Base-by-base conservation (phyloP, 2,888 invertebrate species). In the Tricholauxania praeusta region DNA sequence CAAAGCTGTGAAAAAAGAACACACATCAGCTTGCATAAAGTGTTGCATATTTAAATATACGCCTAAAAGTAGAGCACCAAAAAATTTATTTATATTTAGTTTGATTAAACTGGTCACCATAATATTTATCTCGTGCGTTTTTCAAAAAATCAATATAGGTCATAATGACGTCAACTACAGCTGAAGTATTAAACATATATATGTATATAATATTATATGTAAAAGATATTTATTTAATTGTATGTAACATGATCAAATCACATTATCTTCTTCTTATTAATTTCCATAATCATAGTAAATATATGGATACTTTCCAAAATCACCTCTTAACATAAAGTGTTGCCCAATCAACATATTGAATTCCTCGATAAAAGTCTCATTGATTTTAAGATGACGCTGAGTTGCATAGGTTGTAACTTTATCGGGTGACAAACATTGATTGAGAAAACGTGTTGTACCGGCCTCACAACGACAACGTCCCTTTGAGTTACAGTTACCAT, bases 321-420 rank as follows among this genome's bases (percentile, higher is more conserved):
- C 62, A 32, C 14, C 71, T 1, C 66, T 60, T 1, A 84, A 60
- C 59, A 77, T 78, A 22, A 84, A 85, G 74, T 84, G 79, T 49
- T 79, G 75, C n/a, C 84, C 84, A 70, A 84, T 77, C 57, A 84
- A 73, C 71, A 84, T 74, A 73, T 84, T 78, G 66, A 84, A 84
- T 71, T 84, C 84, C 55, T 82, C 79, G 52, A 80, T 75, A 12
- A 84, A 67, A 1, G 85, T 81, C n/a, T 78, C 76, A 75, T 84
- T 84, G 57, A 84, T 77, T 47, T 76, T 75, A 4, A 75, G 62
- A 19, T 82, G 82, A 72, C 77, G 78, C 78, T 81, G 81, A 0
- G 84, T 79, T 14, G 85, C 84, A 71, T 85, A 85, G 0, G 84
- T 84, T 28, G 85, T 84, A 12, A 85, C 84, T 74, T 82, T 78